Evolutionary conservation across 1,140 invertebrate genomes (phyloP).

Genomic region (Drosophila murphyi): DNA sequence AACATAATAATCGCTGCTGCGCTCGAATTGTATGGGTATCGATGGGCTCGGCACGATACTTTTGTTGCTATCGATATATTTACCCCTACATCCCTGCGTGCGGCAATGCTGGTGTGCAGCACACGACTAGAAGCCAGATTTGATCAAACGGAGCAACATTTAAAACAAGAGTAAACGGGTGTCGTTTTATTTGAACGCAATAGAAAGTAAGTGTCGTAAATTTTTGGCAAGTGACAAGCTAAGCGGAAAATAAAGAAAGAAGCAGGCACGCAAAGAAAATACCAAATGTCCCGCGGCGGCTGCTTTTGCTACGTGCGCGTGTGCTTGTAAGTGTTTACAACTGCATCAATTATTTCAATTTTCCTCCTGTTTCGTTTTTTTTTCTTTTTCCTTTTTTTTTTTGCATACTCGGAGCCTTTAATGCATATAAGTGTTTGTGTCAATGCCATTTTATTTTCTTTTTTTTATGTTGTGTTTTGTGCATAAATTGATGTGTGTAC

Average conservation of each 20-base stretch:
- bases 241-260: not conserved
- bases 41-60: slow-evolving; percentile 25
- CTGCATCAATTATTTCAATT: slow-evolving; percentile 30
- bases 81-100: slow-evolving; percentile 50
- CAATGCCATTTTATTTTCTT: not conserved
- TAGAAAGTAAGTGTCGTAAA: slow-evolving; percentile 34
- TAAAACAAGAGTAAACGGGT: slow-evolving; percentile 25
- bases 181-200: slow-evolving; percentile 12
- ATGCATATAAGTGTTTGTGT: slow-evolving; percentile 15
- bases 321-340: slow-evolving; percentile 48
- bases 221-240: slow-evolving; percentile 8
- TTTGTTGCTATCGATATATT: slow-evolving; percentile 39
- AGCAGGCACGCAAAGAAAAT: not conserved
- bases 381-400: slow-evolving; percentile 7
- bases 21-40: slow-evolving; percentile 1
- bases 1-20: slow-evolving; percentile 38
- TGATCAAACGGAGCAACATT: slow-evolving; percentile 42
- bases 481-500: slow-evolving; percentile 46
- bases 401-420: slow-evolving; percentile 29
- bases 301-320: slow-evolving; percentile 26
- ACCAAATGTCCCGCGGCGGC: slow-evolving; percentile 1
- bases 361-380: not conserved
- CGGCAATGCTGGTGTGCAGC: slow-evolving; percentile 42
- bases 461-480: slow-evolving; percentile 26
- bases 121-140: slow-evolving; percentile 49